These are phyloP conservation scores for Calliopum simillimum DNA, from an alignment of 2,888 invertebrate species.

Conservation along the genomic window DNA sequence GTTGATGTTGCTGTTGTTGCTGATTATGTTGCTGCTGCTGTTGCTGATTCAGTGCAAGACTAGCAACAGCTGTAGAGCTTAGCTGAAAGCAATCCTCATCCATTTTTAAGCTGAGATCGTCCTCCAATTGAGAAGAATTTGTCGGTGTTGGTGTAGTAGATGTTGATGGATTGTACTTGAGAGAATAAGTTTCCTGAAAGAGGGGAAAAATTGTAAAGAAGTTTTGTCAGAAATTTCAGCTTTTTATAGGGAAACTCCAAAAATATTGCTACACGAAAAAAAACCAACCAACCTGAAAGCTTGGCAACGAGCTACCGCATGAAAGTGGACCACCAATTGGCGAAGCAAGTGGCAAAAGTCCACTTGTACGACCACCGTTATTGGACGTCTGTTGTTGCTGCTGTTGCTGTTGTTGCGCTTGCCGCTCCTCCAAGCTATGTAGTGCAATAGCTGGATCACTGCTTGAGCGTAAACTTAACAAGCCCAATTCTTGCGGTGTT, in stretches of 20 bases:
- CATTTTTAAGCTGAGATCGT: slow-evolving; percentile 79
- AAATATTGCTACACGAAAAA: slow-evolving; percentile 59
- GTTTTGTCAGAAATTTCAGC: slow-evolving; percentile 70
- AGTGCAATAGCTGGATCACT: slow-evolving; percentile 66
- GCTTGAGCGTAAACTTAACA: slow-evolving; percentile 64
- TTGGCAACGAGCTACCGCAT: slow-evolving; percentile 77
- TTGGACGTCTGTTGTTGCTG: slow-evolving; percentile 47
- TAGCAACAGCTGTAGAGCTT: slow-evolving; percentile 37
- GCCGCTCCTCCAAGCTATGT: slow-evolving; percentile 56
- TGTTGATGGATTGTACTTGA: slow-evolving; percentile 76
- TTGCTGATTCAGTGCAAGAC: slow-evolving; percentile 47
- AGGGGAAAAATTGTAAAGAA: slow-evolving; percentile 79
- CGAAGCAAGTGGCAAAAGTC: slow-evolving; percentile 50
- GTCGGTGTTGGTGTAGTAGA: slow-evolving; percentile 47
- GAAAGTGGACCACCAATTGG: slow-evolving; percentile 59
- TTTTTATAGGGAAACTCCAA: too few species aligned
- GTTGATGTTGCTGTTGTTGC: slow-evolving; percentile 45
- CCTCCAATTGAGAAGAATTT: slow-evolving; percentile 47
- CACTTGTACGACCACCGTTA: slow-evolving; percentile 30
- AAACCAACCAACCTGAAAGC: slow-evolving; percentile 90
- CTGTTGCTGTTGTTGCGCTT: slow-evolving; percentile 52
- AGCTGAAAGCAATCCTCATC: slow-evolving; percentile 85
- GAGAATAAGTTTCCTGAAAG: slow-evolving; percentile 89
- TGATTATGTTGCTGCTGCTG: slow-evolving; percentile 46
- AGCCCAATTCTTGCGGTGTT: slow-evolving; percentile 57